A percentile compares a stretch with the other conserved stretches of the same genome.
Evolutionary conservation across 2,797 vertebrate species (phyloP).

Genomic region (Ctenochaetus hawaiiensis): DNA sequence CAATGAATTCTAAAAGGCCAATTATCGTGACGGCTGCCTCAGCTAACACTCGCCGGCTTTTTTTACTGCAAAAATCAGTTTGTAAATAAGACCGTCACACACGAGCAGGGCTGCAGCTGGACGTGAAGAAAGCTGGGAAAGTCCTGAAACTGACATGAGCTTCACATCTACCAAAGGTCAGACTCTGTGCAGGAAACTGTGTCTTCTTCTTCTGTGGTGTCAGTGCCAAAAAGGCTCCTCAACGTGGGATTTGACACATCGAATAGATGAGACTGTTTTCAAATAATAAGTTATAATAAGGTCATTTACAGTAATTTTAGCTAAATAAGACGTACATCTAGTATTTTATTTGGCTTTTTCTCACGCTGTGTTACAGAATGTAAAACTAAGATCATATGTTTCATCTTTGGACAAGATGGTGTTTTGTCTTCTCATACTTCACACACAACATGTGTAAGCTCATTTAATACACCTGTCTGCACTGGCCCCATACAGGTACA

Average conservation of each 20-base stretch:
- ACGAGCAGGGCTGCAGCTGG: background rate
- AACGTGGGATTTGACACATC: background rate
- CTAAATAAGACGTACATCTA: too few species aligned
- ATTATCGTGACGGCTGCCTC: constrained; percentile 52
- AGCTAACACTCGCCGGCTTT: constrained; percentile 26
- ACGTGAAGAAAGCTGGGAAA: background rate
- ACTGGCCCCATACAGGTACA: too few species aligned
- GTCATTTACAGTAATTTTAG: too few species aligned
- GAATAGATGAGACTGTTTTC: too few species aligned
- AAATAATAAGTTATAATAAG: background rate
- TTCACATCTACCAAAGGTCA: background rate
- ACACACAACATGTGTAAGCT: too few species aligned
- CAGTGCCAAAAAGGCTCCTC: background rate
- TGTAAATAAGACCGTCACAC: constrained; percentile 2
- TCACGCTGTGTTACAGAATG: too few species aligned
- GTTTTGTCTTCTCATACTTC: too few species aligned
- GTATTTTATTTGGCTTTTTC: too few species aligned
- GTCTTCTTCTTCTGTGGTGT: background rate
- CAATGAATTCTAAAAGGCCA: constrained; percentile 48
- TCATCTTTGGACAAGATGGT: too few species aligned
- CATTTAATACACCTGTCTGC: too few species aligned
- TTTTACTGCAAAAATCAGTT: constrained; percentile 1
- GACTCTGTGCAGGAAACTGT: background rate
- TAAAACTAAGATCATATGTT: too few species aligned
- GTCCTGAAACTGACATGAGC: background rate